phyloP scores from a whole-genome alignment of 2,888 invertebrate species.

The Cyaniris semiargus region DNA sequence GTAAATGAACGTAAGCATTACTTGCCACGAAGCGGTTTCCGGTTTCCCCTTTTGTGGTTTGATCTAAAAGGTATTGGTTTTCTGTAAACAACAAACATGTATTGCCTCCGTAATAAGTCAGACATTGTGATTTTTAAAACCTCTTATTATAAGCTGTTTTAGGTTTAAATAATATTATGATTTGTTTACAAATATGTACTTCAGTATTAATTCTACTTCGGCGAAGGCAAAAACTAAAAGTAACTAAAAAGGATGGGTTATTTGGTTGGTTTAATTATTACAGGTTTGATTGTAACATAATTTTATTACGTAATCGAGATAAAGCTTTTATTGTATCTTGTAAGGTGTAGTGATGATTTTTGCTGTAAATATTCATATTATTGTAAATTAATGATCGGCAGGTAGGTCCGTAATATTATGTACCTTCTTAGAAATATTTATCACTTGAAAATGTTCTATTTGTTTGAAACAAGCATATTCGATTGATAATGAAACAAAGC shows the following conservation, averaged over 20 bases:
- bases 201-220: no score
- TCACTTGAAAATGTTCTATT: neutral
- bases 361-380: no score
- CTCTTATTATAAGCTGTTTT: neutral
- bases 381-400: no score
- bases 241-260: no score
- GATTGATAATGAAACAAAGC: neutral
- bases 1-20: slow-evolving; percentile 47
- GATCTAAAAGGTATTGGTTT: slow-evolving; percentile 39
- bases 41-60: slow-evolving; percentile 44
- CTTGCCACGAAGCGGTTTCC: slow-evolving; percentile 47
- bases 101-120: slow-evolving; percentile 30
- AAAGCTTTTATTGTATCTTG: no score
- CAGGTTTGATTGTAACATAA: no score
- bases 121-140: slow-evolving; percentile 1
- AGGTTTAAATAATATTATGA: neutral
- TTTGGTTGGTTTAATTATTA: no score
- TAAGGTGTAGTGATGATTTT: no score
- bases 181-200: neutral
- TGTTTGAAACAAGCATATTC: neutral
- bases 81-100: slow-evolving; percentile 36
- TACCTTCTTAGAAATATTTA: neutral
- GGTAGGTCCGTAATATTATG: neutral
- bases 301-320: no score
- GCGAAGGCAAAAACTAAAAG: no score